Conservation (phyloP, 2,797 vertebrate genomes). For the Coreius guichenoti region DNA sequence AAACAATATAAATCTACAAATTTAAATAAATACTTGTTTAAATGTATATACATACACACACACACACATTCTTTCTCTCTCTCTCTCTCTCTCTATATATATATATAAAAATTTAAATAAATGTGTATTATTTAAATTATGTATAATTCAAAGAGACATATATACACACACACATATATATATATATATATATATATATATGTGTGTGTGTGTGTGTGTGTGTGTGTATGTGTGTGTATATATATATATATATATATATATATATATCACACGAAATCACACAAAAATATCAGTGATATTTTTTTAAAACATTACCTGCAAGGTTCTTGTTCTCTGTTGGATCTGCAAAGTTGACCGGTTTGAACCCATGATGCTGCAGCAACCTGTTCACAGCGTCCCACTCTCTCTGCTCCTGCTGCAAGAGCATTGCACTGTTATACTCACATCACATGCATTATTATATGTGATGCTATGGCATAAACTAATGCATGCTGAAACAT, state of each 20-base stretch:
- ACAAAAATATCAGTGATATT: neutral
- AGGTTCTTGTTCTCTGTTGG: slow-evolving; percentile 72
- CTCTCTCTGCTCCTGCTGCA: slow-evolving; percentile 82
- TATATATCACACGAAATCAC: neutral
- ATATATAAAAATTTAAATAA: too few relatives aligned
- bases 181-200: too few relatives aligned
- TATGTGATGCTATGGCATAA: neutral
- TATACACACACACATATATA: too few relatives aligned
- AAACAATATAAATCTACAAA: too few relatives aligned
- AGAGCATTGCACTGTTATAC: neutral
- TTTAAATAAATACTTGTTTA: too few relatives aligned
- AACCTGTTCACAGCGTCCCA: slow-evolving; percentile 84
- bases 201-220: too few relatives aligned
- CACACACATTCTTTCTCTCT: too few relatives aligned
- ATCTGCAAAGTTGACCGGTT: slow-evolving; percentile 77
- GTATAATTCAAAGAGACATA: too few relatives aligned
- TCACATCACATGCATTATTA: neutral
- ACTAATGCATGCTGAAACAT: neutral
- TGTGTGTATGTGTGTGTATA: too few relatives aligned
- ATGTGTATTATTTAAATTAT: too few relatives aligned
- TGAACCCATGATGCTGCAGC: slow-evolving; percentile 81
- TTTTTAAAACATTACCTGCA: slow-evolving; percentile 72
- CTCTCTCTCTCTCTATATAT: too few relatives aligned
- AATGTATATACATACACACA: too few relatives aligned
- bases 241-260: neutral